Conservation (phyloP, 2,888 invertebrate species). For the Margaritifera margaritifera region DNA sequence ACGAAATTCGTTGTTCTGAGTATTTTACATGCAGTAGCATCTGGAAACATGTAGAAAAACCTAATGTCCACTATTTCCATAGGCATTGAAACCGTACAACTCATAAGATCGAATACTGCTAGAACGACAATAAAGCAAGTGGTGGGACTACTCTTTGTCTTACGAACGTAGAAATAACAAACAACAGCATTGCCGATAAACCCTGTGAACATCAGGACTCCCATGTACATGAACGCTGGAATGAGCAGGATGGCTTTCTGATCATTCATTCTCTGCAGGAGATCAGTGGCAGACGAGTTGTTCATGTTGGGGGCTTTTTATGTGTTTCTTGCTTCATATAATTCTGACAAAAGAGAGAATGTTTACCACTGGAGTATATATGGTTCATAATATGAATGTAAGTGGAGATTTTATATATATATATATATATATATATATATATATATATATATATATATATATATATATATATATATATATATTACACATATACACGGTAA, state of each 20-base stretch:
- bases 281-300: not conserved
- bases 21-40: constrained; percentile 46
- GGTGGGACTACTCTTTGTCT: constrained; percentile 43
- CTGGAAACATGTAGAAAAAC: constrained; percentile 46
- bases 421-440: too few relatives aligned
- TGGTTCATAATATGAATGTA: too few relatives aligned
- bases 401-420: too few relatives aligned
- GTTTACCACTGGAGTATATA: too few relatives aligned
- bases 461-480: too few relatives aligned
- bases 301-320: too few relatives aligned
- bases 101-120: constrained; percentile 50
- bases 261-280: constrained; percentile 35
- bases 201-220: constrained; percentile 47
- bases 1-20: constrained; percentile 44
- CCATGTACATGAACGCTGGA: constrained; percentile 49
- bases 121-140: constrained; percentile 51
- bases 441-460: too few relatives aligned
- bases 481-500: too few relatives aligned
- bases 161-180: constrained; percentile 45
- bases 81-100: constrained; percentile 52
- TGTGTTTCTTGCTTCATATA: too few relatives aligned
- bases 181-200: constrained; percentile 54
- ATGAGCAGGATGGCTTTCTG: constrained; percentile 40
- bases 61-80: constrained; percentile 56
- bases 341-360: too few relatives aligned